Conservation (phyloP, 2,888 invertebrate genomes). For the Synanthedon tipuliformis region DNA sequence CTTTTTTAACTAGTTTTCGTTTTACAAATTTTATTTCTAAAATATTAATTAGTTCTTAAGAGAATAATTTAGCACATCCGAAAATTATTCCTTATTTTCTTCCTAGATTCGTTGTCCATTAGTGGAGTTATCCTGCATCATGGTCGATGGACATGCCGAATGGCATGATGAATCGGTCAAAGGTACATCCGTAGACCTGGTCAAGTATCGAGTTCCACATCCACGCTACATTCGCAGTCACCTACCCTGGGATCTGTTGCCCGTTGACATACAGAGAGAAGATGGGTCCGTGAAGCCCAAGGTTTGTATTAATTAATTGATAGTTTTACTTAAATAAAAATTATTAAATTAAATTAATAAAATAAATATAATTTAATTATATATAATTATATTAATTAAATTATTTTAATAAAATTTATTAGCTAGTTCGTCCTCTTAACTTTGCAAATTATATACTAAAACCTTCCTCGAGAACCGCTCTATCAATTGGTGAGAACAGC, state of each 20-base stretch:
- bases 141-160: slow-evolving; percentile 71
- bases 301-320: slow-evolving; percentile 38
- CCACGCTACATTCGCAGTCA: slow-evolving; percentile 83
- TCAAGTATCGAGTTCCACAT: slow-evolving; percentile 72
- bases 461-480: too few relatives aligned
- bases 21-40: not conserved
- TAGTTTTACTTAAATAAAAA: too few relatives aligned
- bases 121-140: slow-evolving; percentile 76
- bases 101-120: slow-evolving; percentile 78
- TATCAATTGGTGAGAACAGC: too few relatives aligned
- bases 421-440: too few relatives aligned
- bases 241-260: slow-evolving; percentile 78
- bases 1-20: too few relatives aligned
- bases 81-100: not conserved
- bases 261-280: slow-evolving; percentile 72
- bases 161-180: slow-evolving; percentile 71
- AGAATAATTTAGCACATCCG: not conserved
- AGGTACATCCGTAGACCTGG: slow-evolving; percentile 79
- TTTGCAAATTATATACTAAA: too few relatives aligned
- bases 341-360: too few relatives aligned
- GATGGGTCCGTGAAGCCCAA: slow-evolving; percentile 77
- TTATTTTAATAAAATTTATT: too few relatives aligned
- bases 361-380: too few relatives aligned
- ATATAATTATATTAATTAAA: too few relatives aligned
- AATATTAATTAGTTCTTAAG: not conserved